phyloP scores from a whole-genome alignment of 2,888 invertebrate species.

The Melanargia galathea region DNA sequence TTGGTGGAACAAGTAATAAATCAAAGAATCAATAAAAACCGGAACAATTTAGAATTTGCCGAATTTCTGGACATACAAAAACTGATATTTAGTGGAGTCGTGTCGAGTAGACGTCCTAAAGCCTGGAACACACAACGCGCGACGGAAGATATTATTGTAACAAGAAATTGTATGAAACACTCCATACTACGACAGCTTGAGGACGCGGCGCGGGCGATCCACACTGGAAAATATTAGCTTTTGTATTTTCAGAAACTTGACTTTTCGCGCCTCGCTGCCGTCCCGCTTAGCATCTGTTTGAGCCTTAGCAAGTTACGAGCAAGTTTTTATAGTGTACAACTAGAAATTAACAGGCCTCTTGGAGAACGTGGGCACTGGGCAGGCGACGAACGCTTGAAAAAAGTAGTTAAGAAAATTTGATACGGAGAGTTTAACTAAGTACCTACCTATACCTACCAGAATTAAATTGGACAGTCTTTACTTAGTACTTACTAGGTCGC shows the following conservation, averaged over 20 bases:
- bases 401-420: constrained; percentile 24
- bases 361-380: constrained; percentile 13
- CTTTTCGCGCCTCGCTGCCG: not conserved
- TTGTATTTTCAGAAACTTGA: not conserved
- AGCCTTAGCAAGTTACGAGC: not conserved
- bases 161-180: not conserved
- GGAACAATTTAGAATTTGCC: not conserved
- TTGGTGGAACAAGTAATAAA: constrained; percentile 5
- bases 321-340: constrained; percentile 15
- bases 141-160: not conserved
- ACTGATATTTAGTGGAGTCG: constrained; percentile 8
- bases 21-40: not conserved
- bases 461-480: constrained; percentile 14
- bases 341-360: constrained; percentile 19
- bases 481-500: constrained; percentile 8
- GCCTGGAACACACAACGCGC: not conserved
- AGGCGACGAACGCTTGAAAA: constrained; percentile 8
- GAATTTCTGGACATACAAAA: constrained; percentile 10
- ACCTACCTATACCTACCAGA: not conserved
- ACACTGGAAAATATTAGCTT: too few species aligned
- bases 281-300: not conserved
- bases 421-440: constrained; percentile 10
- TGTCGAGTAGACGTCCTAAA: constrained; percentile 1
- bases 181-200: too few species aligned
- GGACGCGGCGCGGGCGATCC: too few species aligned